These are phyloP conservation scores for Peromyscus melanophrys DNA, from an alignment of 2,797 vertebrate genomes.

Conservation along the genomic window DNA sequence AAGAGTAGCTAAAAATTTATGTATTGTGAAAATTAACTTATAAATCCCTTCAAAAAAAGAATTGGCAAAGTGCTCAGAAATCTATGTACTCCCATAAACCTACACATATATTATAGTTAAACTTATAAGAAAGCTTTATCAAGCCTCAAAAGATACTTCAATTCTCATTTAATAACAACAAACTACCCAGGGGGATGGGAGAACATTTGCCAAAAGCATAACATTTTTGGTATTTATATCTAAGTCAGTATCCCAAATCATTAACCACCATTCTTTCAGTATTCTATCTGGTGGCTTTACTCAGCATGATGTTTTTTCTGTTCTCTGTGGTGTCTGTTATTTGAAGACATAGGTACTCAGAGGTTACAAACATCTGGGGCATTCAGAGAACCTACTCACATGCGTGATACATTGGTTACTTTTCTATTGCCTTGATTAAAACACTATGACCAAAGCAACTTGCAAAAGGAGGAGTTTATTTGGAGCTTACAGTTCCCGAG, in stretches of 20 bases:
- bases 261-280: background rate
- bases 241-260: background rate
- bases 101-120: conserved; percentile 30
- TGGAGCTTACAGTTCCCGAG: background rate
- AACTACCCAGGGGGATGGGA: background rate
- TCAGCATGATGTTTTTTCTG: background rate
- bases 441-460: background rate
- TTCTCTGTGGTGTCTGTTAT: background rate
- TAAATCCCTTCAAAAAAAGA: conserved; percentile 1
- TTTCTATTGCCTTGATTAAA: background rate
- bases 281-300: background rate
- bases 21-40: background rate
- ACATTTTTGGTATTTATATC: background rate
- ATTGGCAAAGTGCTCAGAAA: conserved; percentile 17
- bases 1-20: conserved; percentile 7
- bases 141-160: background rate
- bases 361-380: background rate
- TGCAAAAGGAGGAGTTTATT: background rate
- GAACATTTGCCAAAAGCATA: background rate
- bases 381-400: background rate
- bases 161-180: background rate
- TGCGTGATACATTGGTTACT: background rate
- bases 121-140: background rate
- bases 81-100: background rate
- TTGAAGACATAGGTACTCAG: background rate